Base-by-base conservation (phyloP, 1,140 invertebrate species). In the Steinernema khuongi region DNA sequence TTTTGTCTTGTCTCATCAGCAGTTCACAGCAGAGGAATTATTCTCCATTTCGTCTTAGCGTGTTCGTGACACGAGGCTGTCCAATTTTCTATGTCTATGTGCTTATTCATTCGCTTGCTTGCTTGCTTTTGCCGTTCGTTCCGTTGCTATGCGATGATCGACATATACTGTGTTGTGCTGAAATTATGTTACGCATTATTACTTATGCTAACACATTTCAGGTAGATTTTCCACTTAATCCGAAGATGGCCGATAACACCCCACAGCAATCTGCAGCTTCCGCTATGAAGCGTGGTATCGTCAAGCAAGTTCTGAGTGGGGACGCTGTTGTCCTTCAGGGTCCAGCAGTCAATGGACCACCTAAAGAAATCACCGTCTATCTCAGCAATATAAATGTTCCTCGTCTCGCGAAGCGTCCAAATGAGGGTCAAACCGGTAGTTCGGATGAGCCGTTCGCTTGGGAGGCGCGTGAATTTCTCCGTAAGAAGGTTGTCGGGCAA, bases 391-490 rank as follows among this genome's bases (percentile, higher is more conserved):
- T 99, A 67, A 90, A 90, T 78, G 95, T 95, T 70, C 96, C 95
- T 0, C 93, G 94, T 88, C 88, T 97, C 70, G 94, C 91, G 4
- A 89, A 94, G 30, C 81, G 89, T 77, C 87, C 88, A n/a, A 87
- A 84, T 73, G 90, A 91, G 29, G 89, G 89, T 76, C 88, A 89
- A 41, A 86, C 86, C 36, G 89, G 87, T 30, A 77, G 74, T 67
- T 71, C 76, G 0, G 80, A 82, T 67, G 81, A 83, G 86, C 92
- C 94, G 4, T 98, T 89, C 88, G 94, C 94, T 0, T 98, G 94
- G 93, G 94, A 97, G 86, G 92, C 94, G 0, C 89, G 95, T 74
- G 95, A 98, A 88, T 97, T 91, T 86, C 86, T 98, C 31, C 89
- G 95, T 30, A 94, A 94, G 82, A 94, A 94, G 84, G 83, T 97